Evolutionary conservation across 2,113 vertebrate genomes (phyloP).

Genomic region (Speoplatyrhinus poulsoni): DNA sequence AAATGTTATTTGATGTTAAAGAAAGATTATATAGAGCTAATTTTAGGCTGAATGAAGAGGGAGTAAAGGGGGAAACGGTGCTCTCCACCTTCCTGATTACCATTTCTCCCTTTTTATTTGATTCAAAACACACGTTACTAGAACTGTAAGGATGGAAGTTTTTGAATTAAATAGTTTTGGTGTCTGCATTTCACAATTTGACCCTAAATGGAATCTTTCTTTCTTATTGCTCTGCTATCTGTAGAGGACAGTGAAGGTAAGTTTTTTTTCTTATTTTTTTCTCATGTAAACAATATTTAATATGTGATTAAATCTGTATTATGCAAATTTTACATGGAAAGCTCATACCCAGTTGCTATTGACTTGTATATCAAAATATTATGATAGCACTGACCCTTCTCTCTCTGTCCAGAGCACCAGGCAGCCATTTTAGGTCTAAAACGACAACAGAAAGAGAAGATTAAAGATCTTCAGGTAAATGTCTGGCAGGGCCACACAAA

Average conservation of each 20-base stretch:
- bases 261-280: conserved; percentile 27
- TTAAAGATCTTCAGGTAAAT: conserved; percentile 75
- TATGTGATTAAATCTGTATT: neutral
- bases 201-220: conserved; percentile 38
- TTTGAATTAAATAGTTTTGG: too few species aligned
- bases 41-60: too few species aligned
- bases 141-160: too few species aligned
- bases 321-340: conserved; percentile 4
- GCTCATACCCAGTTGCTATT: neutral
- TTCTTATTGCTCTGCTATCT: conserved; percentile 47
- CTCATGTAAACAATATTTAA: neutral
- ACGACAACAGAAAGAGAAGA: conserved; percentile 66
- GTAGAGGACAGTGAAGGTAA: conserved; percentile 75
- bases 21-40: too few species aligned
- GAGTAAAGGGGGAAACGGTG: too few species aligned
- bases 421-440: conserved; percentile 64
- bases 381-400: conserved; percentile 9
- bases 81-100: too few species aligned
- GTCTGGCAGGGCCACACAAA: neutral
- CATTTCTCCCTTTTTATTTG: too few species aligned
- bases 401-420: conserved; percentile 72
- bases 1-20: too few species aligned
- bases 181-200: neutral
- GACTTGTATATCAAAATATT: neutral
- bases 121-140: too few species aligned